A percentile compares a stretch with the other conserved stretches of the same genome.
phyloP scores from a whole-genome alignment of 2,113 vertebrate genomes.

The Corvus cornix region DNA sequence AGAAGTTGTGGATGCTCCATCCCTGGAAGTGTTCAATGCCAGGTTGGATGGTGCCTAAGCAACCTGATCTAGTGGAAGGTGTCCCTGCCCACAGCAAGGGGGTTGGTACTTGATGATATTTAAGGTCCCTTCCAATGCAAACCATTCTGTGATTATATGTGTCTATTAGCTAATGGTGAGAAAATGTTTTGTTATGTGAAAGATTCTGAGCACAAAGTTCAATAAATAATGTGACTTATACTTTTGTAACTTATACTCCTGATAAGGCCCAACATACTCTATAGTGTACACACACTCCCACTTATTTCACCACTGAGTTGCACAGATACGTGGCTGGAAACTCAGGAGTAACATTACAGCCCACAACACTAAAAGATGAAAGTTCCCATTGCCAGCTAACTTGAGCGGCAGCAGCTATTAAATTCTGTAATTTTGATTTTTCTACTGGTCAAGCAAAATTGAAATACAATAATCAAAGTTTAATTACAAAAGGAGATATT shows the following conservation, averaged over 20 bases:
- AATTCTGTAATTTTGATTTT: neutral
- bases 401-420: neutral
- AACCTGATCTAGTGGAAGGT: neutral
- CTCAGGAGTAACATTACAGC: neutral
- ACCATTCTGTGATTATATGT: neutral
- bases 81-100: no score
- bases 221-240: neutral
- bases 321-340: rapidly evolving
- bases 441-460: neutral
- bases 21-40: neutral
- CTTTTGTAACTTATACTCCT: neutral
- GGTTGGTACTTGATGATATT: neutral
- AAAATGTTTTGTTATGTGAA: neutral
- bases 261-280: neutral
- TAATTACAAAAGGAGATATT: neutral
- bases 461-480: neutral
- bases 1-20: neutral
- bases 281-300: neutral
- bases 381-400: neutral
- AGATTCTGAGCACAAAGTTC: neutral
- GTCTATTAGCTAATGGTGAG: neutral
- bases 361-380: neutral
- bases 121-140: neutral
- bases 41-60: neutral
- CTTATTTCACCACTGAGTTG: neutral